Evolutionary conservation across 2,888 invertebrate species (phyloP).

Genomic region (Agonopterix arenella): DNA sequence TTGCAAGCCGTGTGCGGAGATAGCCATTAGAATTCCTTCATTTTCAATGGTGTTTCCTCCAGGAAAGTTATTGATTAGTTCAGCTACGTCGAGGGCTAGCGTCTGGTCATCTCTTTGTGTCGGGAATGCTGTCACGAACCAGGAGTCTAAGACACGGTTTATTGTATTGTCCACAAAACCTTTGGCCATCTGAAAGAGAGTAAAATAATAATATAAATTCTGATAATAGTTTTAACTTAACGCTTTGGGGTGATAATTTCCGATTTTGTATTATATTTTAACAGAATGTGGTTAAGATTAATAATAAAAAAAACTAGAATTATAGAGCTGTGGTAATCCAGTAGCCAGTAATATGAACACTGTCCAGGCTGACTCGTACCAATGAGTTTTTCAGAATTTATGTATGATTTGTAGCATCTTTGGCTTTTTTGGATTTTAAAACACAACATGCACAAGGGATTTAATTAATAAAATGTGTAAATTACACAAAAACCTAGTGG

Average conservation of each 20-base stretch:
- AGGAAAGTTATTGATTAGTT: constrained; percentile 73
- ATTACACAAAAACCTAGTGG: no score
- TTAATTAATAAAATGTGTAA: no score
- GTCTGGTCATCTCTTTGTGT: constrained; percentile 48
- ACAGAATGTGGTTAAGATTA: no score
- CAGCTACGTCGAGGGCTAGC: constrained; percentile 61
- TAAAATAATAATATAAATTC: not conserved
- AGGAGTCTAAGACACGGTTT: constrained; percentile 80
- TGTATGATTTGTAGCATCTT: no score
- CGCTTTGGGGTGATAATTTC: no score
- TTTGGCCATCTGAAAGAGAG: constrained; percentile 70
- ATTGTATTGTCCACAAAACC: constrained; percentile 83
- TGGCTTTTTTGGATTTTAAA: no score
- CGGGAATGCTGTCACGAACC: constrained; percentile 67
- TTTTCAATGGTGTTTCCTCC: constrained; percentile 80
- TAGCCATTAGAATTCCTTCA: constrained; percentile 85
- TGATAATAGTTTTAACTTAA: not conserved
- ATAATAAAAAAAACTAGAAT: not conserved
- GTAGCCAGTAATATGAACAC: no score
- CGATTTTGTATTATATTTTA: no score
- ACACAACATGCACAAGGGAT: not conserved
- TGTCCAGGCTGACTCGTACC: no score
- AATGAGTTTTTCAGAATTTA: no score
- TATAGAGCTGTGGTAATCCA: no score
- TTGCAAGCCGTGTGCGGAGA: constrained; percentile 82